These are phyloP conservation scores for Scylla paramamosain DNA, from an alignment of 1,140 invertebrate species.

Conservation along the genomic window DNA sequence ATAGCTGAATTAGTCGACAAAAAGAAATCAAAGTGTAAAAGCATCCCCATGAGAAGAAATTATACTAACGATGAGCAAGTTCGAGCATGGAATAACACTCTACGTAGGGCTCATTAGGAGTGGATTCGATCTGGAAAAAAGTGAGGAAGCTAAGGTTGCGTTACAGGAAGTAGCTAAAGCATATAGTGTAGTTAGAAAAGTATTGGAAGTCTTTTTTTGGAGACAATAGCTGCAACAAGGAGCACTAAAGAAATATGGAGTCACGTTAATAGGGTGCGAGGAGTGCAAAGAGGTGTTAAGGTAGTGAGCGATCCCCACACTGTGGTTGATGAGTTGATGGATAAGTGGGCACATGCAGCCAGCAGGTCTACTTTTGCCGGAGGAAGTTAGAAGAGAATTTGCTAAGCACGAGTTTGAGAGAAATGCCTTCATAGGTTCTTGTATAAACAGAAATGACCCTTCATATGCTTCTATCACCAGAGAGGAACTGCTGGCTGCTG, in stretches of 20 bases:
- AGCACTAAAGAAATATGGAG: not conserved
- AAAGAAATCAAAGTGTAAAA: not conserved
- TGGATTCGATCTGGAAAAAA: not conserved
- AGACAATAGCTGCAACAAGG: not conserved
- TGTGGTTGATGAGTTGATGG: too few relatives aligned
- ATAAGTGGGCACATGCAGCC: too few relatives aligned
- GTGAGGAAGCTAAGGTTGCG: too few relatives aligned
- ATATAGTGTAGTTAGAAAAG: not conserved
- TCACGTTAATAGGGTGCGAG: not conserved
- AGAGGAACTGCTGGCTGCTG: not conserved
- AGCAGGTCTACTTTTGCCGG: too few relatives aligned
- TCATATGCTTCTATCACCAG: not conserved
- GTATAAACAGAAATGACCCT: not conserved
- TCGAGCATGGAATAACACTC: too few relatives aligned
- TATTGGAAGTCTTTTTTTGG: not conserved
- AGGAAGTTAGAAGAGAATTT: too few relatives aligned
- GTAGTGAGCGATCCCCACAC: too few relatives aligned
- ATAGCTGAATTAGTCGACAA: not conserved
- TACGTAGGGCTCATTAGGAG: not conserved
- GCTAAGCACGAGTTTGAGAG: too few relatives aligned
- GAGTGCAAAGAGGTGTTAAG: too few relatives aligned
- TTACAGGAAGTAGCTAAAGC: conserved; percentile 19
- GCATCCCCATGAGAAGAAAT: not conserved
- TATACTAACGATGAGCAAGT: not conserved
- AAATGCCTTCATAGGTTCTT: too few relatives aligned